Conservation (phyloP, 2,113 vertebrate genomes). For the Chionis minor region DNA sequence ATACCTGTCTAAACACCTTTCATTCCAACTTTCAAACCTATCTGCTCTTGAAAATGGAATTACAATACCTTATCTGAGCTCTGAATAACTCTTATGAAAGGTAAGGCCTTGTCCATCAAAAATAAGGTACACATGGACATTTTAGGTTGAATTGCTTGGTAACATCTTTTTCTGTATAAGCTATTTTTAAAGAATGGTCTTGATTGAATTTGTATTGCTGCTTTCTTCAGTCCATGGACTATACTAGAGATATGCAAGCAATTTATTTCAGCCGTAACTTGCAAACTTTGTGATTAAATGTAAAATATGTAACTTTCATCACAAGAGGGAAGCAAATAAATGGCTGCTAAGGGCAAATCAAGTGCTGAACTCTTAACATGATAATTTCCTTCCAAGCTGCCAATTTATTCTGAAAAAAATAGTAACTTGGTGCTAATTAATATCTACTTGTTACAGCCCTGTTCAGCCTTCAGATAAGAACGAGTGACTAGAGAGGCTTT, state of each 20-base stretch:
- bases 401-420: neutral
- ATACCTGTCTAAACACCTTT: neutral
- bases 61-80: neutral
- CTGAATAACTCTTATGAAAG: neutral
- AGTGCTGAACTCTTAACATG: neutral
- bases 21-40: neutral
- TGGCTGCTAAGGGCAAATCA: neutral
- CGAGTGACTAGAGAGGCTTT: neutral
- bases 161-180: neutral
- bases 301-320: neutral
- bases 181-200: neutral
- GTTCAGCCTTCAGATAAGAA: neutral
- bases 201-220: neutral
- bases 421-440: neutral
- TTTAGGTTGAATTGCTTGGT: neutral
- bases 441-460: neutral
- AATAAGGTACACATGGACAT: neutral
- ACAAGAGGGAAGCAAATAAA: neutral
- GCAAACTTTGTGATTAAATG: neutral
- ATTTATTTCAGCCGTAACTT: neutral
- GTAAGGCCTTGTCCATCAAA: neutral
- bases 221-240: neutral
- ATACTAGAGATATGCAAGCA: neutral
- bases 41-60: neutral
- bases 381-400: neutral